Conservation (phyloP, 1,140 invertebrate species). For the Temnothorax longispinosus region DNA sequence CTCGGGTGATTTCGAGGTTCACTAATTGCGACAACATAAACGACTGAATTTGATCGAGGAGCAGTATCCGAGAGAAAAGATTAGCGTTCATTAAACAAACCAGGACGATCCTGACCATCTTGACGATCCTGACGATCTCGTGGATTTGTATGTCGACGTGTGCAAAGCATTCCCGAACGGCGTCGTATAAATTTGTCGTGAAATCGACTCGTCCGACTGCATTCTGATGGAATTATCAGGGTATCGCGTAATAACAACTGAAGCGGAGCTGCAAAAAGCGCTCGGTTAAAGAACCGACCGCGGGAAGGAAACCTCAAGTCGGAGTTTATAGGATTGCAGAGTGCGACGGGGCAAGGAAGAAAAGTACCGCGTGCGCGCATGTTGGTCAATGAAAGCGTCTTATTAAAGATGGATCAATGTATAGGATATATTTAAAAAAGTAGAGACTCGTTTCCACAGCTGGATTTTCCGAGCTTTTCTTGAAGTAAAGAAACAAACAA, state of each 20-base stretch:
- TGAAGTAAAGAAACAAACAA: neutral
- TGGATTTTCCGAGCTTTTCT: neutral
- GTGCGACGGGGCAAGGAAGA: neutral
- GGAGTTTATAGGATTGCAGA: neutral
- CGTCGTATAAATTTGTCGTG: conserved; percentile 29
- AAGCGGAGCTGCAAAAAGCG: neutral
- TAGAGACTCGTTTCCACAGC: neutral
- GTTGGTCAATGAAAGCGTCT: neutral
- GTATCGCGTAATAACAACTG: conserved; percentile 27
- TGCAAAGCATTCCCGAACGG: neutral
- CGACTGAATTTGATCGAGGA: neutral
- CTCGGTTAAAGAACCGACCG: neutral
- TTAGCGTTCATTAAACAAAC: neutral
- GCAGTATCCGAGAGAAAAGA: neutral
- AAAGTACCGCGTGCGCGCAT: neutral
- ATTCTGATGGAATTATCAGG: conserved; percentile 31
- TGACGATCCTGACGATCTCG: neutral
- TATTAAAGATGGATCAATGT: neutral
- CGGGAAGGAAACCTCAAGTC: neutral
- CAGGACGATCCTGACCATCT: too few relatives aligned
- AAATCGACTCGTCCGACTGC: conserved; percentile 40
- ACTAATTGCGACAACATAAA: neutral
- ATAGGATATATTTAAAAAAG: neutral
- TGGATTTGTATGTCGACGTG: neutral
- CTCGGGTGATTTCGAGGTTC: conserved; percentile 12